A percentile compares a stretch with the other conserved stretches of the same genome.
These are phyloP conservation scores for Latrodectus elegans DNA, from an alignment of 2,888 invertebrate genomes.

Conservation along the genomic window DNA sequence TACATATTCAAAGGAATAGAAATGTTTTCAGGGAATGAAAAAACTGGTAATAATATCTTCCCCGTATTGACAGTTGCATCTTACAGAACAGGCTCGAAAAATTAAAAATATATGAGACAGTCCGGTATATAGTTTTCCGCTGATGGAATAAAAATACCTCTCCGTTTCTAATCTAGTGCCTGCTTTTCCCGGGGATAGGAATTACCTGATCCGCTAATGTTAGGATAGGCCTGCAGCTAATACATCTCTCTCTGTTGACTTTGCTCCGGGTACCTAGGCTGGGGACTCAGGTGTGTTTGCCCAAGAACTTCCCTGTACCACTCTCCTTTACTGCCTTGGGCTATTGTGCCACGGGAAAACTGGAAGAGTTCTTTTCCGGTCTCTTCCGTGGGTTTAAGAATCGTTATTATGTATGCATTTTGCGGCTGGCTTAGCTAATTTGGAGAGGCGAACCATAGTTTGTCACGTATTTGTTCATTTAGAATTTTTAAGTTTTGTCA, in stretches of 20 bases:
- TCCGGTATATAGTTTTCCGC: background rate
- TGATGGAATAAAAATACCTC: background rate
- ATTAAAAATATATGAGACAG: background rate
- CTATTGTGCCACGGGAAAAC: slow-evolving; percentile 53
- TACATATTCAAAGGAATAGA: too few relatives aligned
- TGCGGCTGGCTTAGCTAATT: slow-evolving; percentile 29
- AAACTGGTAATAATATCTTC: background rate
- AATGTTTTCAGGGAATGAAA: too few relatives aligned
- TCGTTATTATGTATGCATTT: slow-evolving; percentile 54
- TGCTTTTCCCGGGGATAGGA: slow-evolving; percentile 11
- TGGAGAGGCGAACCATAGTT: background rate
- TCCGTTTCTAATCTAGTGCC: slow-evolving; percentile 9
- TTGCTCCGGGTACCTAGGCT: slow-evolving; percentile 19
- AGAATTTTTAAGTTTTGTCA: too few relatives aligned
- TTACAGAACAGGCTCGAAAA: background rate
- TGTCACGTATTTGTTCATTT: too few relatives aligned
- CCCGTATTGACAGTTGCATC: background rate
- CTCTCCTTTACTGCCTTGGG: slow-evolving; percentile 24
- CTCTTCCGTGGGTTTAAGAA: slow-evolving; percentile 16
- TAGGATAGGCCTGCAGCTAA: slow-evolving; percentile 46
- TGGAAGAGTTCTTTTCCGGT: slow-evolving; percentile 17
- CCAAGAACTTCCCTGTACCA: slow-evolving; percentile 28
- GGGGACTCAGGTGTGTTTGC: slow-evolving; percentile 63
- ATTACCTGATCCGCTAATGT: slow-evolving; percentile 67
- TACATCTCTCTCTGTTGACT: slow-evolving; percentile 49